phyloP scores from a whole-genome alignment of 30 jellyfish, hydroid and myxozoan species.

The Catostylus mosaicus region DNA sequence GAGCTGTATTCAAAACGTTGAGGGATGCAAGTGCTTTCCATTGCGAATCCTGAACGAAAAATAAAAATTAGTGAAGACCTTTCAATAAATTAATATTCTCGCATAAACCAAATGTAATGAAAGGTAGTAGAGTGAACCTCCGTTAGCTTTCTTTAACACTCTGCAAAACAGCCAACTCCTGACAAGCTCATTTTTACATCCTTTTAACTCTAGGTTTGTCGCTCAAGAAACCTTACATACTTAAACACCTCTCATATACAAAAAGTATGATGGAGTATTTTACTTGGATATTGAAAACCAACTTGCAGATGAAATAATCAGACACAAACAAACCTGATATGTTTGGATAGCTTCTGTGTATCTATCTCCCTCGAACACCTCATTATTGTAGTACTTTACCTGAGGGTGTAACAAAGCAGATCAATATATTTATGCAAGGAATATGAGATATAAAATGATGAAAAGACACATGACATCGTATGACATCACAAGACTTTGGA shows the following conservation, averaged over 20 bases:
- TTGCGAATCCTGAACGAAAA: slow-evolving; percentile 61
- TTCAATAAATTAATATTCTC: not conserved
- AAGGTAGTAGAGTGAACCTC: too few species aligned
- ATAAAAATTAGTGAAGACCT: not conserved
- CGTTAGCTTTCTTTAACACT: too few species aligned
- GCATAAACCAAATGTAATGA: not conserved
- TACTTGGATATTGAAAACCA: too few species aligned
- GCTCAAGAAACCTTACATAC: too few species aligned
- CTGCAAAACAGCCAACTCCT: too few species aligned
- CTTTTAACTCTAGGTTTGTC: too few species aligned
- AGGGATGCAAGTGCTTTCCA: slow-evolving; percentile 83
- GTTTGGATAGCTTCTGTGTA: slow-evolving; percentile 73
- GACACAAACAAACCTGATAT: slow-evolving; percentile 81
- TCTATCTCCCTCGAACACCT: slow-evolving; percentile 83
- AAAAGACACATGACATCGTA: not conserved
- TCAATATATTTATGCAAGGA: not conserved
- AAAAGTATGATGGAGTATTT: too few species aligned
- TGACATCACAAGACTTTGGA: not conserved
- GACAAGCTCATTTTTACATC: too few species aligned
- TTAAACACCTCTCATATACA: too few species aligned
- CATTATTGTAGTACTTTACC: slow-evolving; percentile 97
- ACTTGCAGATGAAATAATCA: too few species aligned
- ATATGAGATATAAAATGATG: not conserved
- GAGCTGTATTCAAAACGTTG: slow-evolving; percentile 79
- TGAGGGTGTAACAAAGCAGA: not conserved